Base-by-base conservation (phyloP, 2,113 vertebrate species). In the Paedocypris sp. region DNA sequence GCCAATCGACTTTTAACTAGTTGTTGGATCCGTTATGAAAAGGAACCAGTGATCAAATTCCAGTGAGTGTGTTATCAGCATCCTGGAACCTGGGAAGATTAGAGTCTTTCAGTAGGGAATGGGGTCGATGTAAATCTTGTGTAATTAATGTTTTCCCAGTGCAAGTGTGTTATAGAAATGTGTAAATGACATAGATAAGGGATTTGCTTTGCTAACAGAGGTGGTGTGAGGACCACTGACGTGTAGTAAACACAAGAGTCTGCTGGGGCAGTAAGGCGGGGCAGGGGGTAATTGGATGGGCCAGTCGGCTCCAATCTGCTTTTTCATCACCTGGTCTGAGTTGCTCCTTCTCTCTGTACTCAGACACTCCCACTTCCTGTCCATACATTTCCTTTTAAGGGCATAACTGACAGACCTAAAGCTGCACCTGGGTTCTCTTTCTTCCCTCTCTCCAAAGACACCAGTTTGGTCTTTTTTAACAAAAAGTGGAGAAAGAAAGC, bases 301-400 rank as follows among this genome's bases (percentile, higher is more conserved):
- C n/a, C 10, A 16, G 52, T 4, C 26, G 11, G 19, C 49, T 54
- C 46, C 23, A 13, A 41, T 29, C 31, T 46, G 38, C n/a, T 35
- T 28, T 43, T 28, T 46, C 8, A 1, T 58, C 66, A 72, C 58
- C 67, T 70, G 61, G 59, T 29, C 50, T 41, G 20, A 10, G 45
- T 33, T 25, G 16, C 20, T 31, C 18, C 36, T 33, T 32, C 42
- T 31, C 35, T 47, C 20, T 29, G 33, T 47, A 38, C 11, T 20
- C 38, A 22, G 16, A 5, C 20, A 22, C 68, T 43, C 63, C 60
- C 53, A 60, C 32, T 36, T 67, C 60, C 48, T 59, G 31, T 51
- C 32, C 10, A 50, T 13, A 41, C 42, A 45, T 71, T 76, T 61
- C 74, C 74, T 76, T 73, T 69, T 76, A 46, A 73, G 74, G 74